Evolutionary conservation across 2,797 vertebrate genomes (phyloP).

Genomic region (Acrocephalus scirpaceus): DNA sequence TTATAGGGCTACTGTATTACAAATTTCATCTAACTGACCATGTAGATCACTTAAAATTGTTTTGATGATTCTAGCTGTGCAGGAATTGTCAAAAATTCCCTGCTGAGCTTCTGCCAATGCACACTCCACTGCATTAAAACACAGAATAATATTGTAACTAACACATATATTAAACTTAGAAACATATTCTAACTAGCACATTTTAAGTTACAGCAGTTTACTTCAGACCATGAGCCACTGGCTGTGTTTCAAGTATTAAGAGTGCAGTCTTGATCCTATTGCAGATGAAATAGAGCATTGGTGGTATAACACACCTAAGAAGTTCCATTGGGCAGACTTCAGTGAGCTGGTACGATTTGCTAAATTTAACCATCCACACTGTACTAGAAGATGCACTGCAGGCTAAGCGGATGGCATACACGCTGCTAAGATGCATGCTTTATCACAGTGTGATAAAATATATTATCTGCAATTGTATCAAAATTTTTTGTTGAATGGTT

Average conservation of each 20-base stretch:
- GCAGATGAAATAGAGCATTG: background rate
- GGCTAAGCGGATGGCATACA: background rate
- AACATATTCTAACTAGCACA: background rate
- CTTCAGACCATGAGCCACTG: background rate
- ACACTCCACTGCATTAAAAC: background rate
- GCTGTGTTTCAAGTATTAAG: conserved; percentile 3
- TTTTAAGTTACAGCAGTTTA: background rate
- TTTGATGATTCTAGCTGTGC: background rate
- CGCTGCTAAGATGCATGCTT: background rate
- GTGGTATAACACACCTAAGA: background rate
- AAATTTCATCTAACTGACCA: background rate
- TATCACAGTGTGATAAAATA: background rate
- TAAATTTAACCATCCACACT: background rate
- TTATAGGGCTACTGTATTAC: background rate
- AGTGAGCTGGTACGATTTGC: background rate
- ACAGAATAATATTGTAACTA: background rate
- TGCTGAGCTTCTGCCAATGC: background rate
- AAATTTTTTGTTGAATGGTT: background rate
- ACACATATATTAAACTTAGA: background rate
- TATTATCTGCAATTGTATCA: background rate
- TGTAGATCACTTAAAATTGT: background rate
- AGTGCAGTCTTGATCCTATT: background rate
- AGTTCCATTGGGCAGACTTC: background rate
- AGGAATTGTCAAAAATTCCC: background rate
- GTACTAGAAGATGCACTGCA: background rate